These are phyloP conservation scores for Nesospiza acunhae DNA, from an alignment of 2,113 vertebrate species.

Conservation along the genomic window DNA sequence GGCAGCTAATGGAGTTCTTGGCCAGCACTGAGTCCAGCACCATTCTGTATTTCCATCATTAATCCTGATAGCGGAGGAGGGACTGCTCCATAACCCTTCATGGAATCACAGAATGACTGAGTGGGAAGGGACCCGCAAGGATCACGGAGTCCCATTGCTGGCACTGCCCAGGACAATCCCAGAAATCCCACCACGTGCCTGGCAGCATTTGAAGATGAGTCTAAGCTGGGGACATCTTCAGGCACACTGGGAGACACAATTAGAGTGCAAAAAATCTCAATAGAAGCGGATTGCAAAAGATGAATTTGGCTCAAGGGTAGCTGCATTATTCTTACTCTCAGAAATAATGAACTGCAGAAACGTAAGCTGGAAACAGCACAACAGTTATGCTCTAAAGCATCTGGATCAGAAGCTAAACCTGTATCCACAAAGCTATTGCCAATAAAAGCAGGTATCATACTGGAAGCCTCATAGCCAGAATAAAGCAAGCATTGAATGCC, in stretches of 20 bases:
- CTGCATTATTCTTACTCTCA: background rate
- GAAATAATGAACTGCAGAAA: background rate
- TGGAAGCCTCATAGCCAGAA: background rate
- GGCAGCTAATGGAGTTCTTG: background rate
- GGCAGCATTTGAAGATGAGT: background rate
- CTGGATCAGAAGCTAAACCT: background rate
- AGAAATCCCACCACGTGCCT: background rate
- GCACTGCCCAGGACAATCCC: background rate
- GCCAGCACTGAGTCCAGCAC: background rate
- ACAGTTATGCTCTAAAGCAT: background rate
- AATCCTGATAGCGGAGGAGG: background rate
- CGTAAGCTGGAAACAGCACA: background rate
- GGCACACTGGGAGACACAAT: background rate
- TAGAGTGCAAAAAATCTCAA: background rate
- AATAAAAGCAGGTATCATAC: background rate
- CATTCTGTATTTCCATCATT: background rate
- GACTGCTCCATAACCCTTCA: rapidly evolving
- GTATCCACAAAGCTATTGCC: background rate
- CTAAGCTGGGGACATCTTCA: background rate
- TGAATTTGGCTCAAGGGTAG: background rate
- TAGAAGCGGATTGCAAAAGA: background rate
- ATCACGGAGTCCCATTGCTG: background rate
- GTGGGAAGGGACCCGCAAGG: background rate
- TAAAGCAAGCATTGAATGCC: background rate
- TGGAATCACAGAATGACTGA: background rate